A percentile compares a stretch with the other conserved stretches of the same genome.
Evolutionary conservation across 37 sponge, comb jelly and placozoan species (phyloP).

Genomic region (Cliona cf. orientalis): DNA sequence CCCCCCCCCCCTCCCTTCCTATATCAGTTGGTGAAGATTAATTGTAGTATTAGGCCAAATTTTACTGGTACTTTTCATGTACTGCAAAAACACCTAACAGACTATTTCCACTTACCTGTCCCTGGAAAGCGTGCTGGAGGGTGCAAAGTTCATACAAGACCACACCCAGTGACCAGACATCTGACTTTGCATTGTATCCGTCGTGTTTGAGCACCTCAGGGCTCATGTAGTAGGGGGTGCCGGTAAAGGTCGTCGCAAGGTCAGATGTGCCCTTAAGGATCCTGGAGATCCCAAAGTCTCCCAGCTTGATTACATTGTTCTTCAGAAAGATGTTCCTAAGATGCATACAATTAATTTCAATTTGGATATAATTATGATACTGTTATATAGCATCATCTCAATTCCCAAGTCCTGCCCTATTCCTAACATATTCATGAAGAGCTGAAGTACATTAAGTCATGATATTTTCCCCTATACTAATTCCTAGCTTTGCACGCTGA

Average conservation of each 20-base stretch:
- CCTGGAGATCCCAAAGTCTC: conserved; percentile 98
- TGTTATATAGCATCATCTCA: background rate
- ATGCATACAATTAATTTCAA: background rate
- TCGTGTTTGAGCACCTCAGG: conserved; percentile 98
- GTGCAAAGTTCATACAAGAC: conserved; percentile 95
- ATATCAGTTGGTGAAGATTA: too few species aligned
- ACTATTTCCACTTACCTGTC: conserved; percentile 77
- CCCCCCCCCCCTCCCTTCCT: too few species aligned
- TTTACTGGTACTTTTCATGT: too few species aligned
- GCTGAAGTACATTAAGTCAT: too few species aligned
- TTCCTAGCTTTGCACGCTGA: too few species aligned
- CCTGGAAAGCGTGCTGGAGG: conserved; percentile 86
- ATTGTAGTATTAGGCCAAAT: too few species aligned
- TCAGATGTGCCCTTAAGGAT: conserved; percentile 92
- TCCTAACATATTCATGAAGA: too few species aligned
- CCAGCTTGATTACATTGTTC: conserved; percentile 88
- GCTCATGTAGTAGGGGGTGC: conserved; percentile 99
- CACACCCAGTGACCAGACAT: conserved; percentile 96
- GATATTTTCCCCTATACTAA: too few species aligned
- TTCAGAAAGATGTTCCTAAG: conserved; percentile 90
- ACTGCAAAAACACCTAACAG: too few species aligned
- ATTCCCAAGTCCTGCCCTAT: too few species aligned
- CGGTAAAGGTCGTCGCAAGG: conserved; percentile 95
- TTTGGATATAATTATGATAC: background rate
- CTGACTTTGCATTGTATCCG: conserved; percentile 95